Conservation (phyloP, 1,140 invertebrate genomes). For the Leptopilina clavipes region DNA sequence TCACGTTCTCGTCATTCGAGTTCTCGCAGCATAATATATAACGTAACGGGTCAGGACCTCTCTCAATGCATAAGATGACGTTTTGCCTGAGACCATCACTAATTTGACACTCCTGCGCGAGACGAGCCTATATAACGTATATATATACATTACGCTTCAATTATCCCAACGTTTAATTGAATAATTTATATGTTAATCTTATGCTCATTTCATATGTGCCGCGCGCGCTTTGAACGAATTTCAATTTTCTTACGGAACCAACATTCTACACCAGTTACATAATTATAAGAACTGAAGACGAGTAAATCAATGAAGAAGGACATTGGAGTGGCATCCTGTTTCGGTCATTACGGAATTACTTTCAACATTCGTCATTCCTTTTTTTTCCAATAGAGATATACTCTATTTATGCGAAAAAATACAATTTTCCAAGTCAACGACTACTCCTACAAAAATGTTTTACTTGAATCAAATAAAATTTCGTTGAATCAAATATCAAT, state of each 20-base stretch:
- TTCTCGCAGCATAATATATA: neutral
- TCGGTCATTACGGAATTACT: neutral
- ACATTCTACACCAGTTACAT: conserved; percentile 21
- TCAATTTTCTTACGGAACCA: conserved; percentile 21
- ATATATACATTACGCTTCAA: conserved; percentile 36
- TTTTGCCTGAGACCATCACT: conserved; percentile 29
- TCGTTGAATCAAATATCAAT: too few species aligned
- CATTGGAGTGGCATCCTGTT: conserved; percentile 7
- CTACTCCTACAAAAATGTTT: too few species aligned
- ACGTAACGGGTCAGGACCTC: conserved; percentile 34
- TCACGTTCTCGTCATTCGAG: conserved; percentile 20
- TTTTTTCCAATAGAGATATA: too few species aligned
- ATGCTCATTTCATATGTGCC: neutral
- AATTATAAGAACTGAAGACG: conserved; percentile 12
- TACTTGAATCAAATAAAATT: too few species aligned
- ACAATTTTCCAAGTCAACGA: too few species aligned
- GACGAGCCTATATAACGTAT: neutral
- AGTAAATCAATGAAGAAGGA: conserved; percentile 27
- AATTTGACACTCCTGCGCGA: conserved; percentile 37
- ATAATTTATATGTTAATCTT: conserved; percentile 35
- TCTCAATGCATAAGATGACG: conserved; percentile 21
- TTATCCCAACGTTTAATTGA: conserved; percentile 36
- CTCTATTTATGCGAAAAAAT: too few species aligned
- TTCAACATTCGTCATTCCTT: too few species aligned
- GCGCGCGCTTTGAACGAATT: neutral